Evolutionary conservation across 2,113 vertebrate species (phyloP).

Genomic region (Sinocyclocheilus anshuiensis): DNA sequence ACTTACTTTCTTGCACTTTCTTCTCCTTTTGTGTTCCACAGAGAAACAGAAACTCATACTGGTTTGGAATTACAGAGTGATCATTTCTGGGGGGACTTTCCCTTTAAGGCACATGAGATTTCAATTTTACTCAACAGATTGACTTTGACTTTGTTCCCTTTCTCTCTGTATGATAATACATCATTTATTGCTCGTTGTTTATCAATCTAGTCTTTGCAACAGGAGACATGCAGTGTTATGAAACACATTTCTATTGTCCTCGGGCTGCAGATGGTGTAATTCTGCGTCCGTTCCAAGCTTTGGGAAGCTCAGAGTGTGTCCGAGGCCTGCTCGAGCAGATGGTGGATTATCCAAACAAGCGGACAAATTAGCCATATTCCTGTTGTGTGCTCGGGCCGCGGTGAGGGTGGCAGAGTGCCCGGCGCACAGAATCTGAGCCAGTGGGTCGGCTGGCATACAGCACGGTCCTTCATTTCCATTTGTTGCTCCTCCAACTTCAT

Average conservation of each 20-base stretch:
- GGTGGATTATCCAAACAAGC: constrained; percentile 76
- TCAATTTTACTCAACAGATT: background rate
- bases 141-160: background rate
- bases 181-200: background rate
- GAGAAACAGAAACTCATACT: too few relatives aligned
- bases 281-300: background rate
- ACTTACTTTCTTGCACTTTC: background rate
- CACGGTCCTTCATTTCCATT: background rate
- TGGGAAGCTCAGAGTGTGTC: constrained; percentile 53
- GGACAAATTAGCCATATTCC: constrained; percentile 71
- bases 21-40: background rate
- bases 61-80: too few relatives aligned
- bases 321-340: constrained; percentile 69
- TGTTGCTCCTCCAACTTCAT: background rate
- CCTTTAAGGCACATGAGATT: background rate
- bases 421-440: constrained; percentile 60
- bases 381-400: constrained; percentile 63
- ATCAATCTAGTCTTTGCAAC: background rate
- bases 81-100: too few relatives aligned
- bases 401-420: constrained; percentile 58
- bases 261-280: constrained; percentile 8
- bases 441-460: constrained; percentile 64
- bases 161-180: background rate
- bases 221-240: background rate
- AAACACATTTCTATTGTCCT: background rate